A percentile compares a stretch with the other conserved stretches of the same genome.
These are phyloP conservation scores for Helleia helle DNA, from an alignment of 2,888 invertebrate species.

Conservation along the genomic window DNA sequence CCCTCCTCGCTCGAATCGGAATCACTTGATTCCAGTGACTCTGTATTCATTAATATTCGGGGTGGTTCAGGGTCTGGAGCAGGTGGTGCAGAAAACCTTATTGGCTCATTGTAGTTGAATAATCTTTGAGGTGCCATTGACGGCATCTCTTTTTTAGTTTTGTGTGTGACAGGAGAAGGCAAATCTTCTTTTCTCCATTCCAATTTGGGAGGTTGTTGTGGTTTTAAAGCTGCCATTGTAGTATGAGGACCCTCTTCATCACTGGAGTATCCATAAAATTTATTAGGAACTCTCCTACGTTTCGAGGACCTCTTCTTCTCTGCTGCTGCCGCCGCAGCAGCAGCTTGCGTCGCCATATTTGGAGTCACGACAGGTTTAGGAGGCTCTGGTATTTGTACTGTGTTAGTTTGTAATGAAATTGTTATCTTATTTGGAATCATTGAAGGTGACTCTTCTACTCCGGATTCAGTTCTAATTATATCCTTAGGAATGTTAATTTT, in stretches of 20 bases:
- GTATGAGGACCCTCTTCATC: conserved; percentile 81
- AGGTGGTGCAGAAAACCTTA: conserved; percentile 63
- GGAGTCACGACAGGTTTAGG: conserved; percentile 21
- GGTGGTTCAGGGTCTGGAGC: conserved; percentile 65
- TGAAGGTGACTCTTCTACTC: conserved; percentile 32
- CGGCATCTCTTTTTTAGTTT: conserved; percentile 60
- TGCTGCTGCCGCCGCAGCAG: conserved; percentile 40
- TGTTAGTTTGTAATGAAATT: conserved; percentile 65
- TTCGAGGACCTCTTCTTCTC: conserved; percentile 85
- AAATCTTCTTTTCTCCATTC: conserved; percentile 85
- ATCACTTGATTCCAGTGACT: conserved; percentile 64
- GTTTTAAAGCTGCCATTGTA: conserved; percentile 60
- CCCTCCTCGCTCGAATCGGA: conserved; percentile 73
- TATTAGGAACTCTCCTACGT: conserved; percentile 85
- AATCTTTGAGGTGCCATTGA: conserved; percentile 52
- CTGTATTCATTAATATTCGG: conserved; percentile 57
- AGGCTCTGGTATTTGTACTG: conserved; percentile 63
- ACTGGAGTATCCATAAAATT: conserved; percentile 91
- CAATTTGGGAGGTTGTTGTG: conserved; percentile 76
- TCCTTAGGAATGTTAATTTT: conserved; percentile 77
- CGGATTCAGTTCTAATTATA: conserved; percentile 41
- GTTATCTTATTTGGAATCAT: conserved; percentile 61
- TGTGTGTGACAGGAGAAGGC: conserved; percentile 72
- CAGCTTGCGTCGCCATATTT: conserved; percentile 27
- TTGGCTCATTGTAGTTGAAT: conserved; percentile 58